A percentile compares a stretch with the other conserved stretches of the same genome.
Evolutionary conservation across 2,113 vertebrate genomes (phyloP).

Genomic region (Nanorana parkeri): DNA sequence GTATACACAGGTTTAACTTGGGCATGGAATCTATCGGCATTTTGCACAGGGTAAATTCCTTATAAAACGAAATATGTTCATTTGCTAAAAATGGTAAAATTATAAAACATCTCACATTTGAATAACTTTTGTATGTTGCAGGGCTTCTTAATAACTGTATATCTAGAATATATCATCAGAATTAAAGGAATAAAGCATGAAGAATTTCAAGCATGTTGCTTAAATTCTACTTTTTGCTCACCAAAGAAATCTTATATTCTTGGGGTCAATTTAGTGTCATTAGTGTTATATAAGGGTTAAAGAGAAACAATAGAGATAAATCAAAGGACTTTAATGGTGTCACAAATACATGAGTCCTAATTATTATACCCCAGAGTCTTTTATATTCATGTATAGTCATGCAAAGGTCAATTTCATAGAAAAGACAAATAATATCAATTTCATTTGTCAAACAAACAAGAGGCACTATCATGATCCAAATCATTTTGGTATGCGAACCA

Average conservation of each 20-base stretch:
- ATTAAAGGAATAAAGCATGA: conserved; percentile 1
- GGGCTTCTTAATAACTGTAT: conserved; percentile 8
- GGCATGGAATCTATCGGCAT: neutral
- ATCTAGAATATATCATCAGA: conserved; percentile 47
- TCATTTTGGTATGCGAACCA: too few species aligned
- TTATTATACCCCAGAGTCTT: too few species aligned
- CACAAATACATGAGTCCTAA: too few species aligned
- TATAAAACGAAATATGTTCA: neutral
- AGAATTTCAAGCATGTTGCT: neutral
- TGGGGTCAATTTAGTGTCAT: neutral
- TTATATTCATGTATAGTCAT: too few species aligned
- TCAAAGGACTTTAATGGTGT: too few species aligned
- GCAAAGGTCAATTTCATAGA: conserved; percentile 8
- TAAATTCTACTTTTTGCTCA: conserved; percentile 29
- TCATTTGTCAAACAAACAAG: neutral
- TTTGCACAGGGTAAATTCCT: neutral
- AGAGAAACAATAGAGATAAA: too few species aligned
- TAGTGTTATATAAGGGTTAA: neutral
- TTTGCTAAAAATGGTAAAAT: conserved; percentile 16
- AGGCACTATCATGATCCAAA: neutral
- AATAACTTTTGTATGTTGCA: neutral
- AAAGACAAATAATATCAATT: neutral
- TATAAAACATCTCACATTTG: neutral
- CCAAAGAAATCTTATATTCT: neutral
- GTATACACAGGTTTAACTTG: neutral